Base-by-base conservation (phyloP, 2,888 invertebrate genomes). In the Punctoribates punctum region DNA sequence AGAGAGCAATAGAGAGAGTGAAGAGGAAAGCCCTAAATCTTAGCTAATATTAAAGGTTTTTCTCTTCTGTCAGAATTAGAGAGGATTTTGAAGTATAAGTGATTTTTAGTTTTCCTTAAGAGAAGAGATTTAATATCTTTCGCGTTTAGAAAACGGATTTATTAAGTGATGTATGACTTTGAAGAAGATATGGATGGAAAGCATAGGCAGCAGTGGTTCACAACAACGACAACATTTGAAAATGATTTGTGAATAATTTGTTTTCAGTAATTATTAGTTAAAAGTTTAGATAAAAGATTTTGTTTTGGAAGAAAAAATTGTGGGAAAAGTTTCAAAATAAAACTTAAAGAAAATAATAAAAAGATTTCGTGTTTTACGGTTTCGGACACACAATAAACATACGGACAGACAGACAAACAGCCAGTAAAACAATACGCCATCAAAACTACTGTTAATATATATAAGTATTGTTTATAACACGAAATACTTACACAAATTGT, bases 401-500 rank as follows among this genome's bases (percentile, higher is more conserved):
- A 62, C 62, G n/a, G 13, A 62, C 62, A 62, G 62, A 34, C 34
- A 62, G 29, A 62, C 23, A 23, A 70, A 70, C 70, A 70, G 70
- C 70, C 70, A 70, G 23, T 62, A 29, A 70, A 34, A 65, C 65
- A 65, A 70, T 23, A 70, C 70, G 42, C 38, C 70, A 42, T 23
- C 70, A 70, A 70, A 42, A 70, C 46, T 34, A 42, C 15, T 60
- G 27, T 34, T 54, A 29, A 34, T 62, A 62, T 13, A 29, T 34
- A n/a, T 62, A 60, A n/a, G n/a, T 60, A 60, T 60, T 57, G 15
- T 60, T 51, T 51, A 15, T 42, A 42, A 70, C 70, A 70, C 70
- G 15, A 20, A 70, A 70, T 70, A 70, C 70, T 70, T 70, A 70
- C 70, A 70, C 70, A 70, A 42, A 42, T 70, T 42, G 38, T 70